These are phyloP conservation scores for Zapornia atra DNA, from an alignment of 2,113 vertebrate species.

Conservation along the genomic window DNA sequence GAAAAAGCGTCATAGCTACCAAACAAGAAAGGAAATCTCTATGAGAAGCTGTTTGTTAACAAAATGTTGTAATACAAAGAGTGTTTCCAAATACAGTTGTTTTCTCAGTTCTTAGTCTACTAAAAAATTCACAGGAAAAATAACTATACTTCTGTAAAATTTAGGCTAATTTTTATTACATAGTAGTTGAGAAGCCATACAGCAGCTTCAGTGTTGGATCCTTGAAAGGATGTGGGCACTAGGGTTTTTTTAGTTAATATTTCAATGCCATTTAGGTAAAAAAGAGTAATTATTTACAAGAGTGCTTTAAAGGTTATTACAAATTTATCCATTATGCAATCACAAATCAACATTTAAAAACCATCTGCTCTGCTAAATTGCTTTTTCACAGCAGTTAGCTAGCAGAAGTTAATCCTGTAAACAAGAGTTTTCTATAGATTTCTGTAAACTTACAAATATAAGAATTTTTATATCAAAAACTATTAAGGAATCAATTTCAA, in stretches of 20 bases:
- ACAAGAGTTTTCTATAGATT: background rate
- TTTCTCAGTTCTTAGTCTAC: background rate
- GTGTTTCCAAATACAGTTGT: background rate
- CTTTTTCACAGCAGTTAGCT: background rate
- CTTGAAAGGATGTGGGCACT: background rate
- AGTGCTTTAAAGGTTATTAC: background rate
- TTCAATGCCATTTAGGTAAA: constrained; percentile 17
- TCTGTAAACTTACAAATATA: background rate
- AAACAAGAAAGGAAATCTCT: background rate
- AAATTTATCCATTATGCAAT: background rate
- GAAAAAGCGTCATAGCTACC: background rate
- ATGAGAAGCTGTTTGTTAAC: background rate
- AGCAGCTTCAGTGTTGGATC: background rate
- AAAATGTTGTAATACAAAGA: background rate
- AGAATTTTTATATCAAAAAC: background rate
- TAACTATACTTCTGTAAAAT: background rate
- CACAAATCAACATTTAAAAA: constrained; percentile 32
- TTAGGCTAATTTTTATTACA: background rate
- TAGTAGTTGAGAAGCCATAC: background rate
- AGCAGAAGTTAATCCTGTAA: background rate
- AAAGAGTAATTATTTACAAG: constrained; percentile 1
- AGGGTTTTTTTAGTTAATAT: background rate
- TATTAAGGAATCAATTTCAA: background rate
- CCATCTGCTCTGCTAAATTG: constrained; percentile 8
- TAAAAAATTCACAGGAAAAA: background rate